Conservation (phyloP, 2,113 vertebrate genomes). For the Lepidothrix coronata region DNA sequence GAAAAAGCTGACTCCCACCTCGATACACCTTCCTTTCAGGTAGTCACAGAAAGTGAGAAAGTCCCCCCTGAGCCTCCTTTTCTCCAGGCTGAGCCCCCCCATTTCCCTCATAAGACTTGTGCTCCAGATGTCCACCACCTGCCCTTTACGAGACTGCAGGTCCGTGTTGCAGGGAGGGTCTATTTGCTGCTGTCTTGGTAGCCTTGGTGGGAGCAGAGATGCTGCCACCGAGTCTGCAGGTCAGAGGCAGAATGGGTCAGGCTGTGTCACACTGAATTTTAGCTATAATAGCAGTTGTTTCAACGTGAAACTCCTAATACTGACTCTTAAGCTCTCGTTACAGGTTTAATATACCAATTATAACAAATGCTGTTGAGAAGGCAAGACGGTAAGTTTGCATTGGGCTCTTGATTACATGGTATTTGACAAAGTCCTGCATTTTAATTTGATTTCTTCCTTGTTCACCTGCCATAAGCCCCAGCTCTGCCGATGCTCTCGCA, state of each 20-base stretch:
- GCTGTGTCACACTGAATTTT: not conserved
- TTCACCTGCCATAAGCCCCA: not conserved
- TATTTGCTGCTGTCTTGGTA: accelerated
- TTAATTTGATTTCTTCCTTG: not conserved
- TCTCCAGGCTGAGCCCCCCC: not conserved
- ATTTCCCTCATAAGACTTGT: not conserved
- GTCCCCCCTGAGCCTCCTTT: not conserved
- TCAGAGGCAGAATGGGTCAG: not conserved
- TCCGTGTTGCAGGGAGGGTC: accelerated
- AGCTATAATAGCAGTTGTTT: not conserved
- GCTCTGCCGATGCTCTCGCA: accelerated
- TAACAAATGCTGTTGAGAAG: not conserved
- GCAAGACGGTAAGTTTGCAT: accelerated
- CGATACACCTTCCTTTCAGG: not conserved
- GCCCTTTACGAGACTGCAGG: accelerated
- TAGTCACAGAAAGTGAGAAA: not conserved
- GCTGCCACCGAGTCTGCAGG: accelerated
- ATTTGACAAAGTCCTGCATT: not conserved
- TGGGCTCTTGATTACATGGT: not conserved
- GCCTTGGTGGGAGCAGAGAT: not conserved
- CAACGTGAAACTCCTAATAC: not conserved
- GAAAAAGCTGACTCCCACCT: not conserved
- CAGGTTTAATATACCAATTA: not conserved
- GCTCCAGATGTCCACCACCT: not conserved
- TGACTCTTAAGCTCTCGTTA: not conserved